Conservation (phyloP, 2,888 invertebrate genomes). For the Synergus japonicus region DNA sequence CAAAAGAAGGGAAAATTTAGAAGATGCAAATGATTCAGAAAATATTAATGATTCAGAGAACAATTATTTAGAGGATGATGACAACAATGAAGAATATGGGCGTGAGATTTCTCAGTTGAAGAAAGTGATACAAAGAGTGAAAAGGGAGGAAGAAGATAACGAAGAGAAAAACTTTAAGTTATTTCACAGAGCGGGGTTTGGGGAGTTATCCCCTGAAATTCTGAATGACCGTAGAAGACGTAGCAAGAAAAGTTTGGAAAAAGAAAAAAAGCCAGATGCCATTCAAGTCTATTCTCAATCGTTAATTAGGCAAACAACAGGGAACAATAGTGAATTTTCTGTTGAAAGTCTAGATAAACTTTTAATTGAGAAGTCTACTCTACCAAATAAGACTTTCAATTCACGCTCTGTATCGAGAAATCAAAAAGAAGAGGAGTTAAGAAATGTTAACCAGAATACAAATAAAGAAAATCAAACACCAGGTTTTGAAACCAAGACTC, state of each 20-base stretch:
- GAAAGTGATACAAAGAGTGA: background rate
- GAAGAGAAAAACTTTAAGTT: slow-evolving; percentile 42
- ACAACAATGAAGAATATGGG: background rate
- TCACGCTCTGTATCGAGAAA: background rate
- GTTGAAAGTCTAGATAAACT: background rate
- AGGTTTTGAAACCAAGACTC: no score
- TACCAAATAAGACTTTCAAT: background rate
- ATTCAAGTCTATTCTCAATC: background rate
- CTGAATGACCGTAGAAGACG: slow-evolving; percentile 51
- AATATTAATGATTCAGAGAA: background rate
- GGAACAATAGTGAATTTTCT: background rate
- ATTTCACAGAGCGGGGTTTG: slow-evolving; percentile 52
- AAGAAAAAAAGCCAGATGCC: background rate
- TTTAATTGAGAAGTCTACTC: background rate
- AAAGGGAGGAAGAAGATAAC: background rate
- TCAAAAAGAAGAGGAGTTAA: background rate
- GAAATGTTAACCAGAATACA: background rate
- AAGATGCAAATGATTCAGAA: background rate
- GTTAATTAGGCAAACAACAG: background rate
- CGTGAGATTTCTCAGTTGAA: background rate
- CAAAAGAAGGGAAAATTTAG: background rate
- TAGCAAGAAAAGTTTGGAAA: slow-evolving; percentile 37
- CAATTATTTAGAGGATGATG: no score
- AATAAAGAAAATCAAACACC: background rate
- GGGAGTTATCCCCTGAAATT: slow-evolving; percentile 49